These are phyloP conservation scores for Xanthostigma xanthostigma DNA, from an alignment of 2,888 invertebrate genomes.

Conservation along the genomic window DNA sequence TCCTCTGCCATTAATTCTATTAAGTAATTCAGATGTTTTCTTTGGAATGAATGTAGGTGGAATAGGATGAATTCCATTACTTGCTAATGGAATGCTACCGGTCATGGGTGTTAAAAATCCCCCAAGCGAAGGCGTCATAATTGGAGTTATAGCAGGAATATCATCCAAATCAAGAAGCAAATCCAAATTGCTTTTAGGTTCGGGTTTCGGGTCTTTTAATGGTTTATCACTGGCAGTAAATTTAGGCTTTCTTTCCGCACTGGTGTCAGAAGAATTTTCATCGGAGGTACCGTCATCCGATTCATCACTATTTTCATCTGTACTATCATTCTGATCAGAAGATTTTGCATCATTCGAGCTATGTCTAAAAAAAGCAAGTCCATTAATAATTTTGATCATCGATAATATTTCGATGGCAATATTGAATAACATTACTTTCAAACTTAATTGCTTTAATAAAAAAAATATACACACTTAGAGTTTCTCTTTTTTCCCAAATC, in stretches of 20 bases:
- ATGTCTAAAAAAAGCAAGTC: background rate
- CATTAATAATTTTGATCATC: background rate
- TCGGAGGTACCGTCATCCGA: conserved; percentile 18
- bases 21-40: conserved; percentile 46
- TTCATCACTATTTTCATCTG: conserved; percentile 15
- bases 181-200: conserved; percentile 54
- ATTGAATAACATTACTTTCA: background rate
- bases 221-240: conserved; percentile 14
- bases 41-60: conserved; percentile 43
- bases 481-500: background rate
- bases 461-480: background rate
- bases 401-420: background rate
- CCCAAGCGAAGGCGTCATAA: conserved; percentile 71
- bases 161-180: conserved; percentile 60
- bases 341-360: no score
- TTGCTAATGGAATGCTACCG: conserved; percentile 13
- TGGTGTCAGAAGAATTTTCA: conserved; percentile 11
- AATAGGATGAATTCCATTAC: conserved; percentile 35
- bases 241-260: conserved; percentile 15
- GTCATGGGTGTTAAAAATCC: conserved; percentile 55
- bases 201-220: conserved; percentile 28
- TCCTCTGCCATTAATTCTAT: conserved; percentile 57
- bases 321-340: conserved; percentile 7
- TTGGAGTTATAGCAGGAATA: conserved; percentile 49
- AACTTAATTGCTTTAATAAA: background rate